phyloP scores from a whole-genome alignment of 1,140 invertebrate genomes.

The Protaetia brevitarsis region DNA sequence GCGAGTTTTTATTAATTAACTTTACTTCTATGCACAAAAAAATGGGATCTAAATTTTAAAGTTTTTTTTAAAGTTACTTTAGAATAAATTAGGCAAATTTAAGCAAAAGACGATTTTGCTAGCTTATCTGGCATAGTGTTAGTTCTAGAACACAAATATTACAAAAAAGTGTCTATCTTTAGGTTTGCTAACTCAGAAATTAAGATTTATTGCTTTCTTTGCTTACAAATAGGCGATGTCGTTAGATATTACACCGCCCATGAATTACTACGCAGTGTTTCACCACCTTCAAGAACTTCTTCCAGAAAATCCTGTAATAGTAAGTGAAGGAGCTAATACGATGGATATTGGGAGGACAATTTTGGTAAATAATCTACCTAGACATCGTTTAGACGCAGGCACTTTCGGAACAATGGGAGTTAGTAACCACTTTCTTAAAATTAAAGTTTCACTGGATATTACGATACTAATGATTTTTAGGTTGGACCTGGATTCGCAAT shows the following conservation, averaged over 20 bases:
- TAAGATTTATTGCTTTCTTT: too few relatives aligned
- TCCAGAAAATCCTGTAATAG: conserved; percentile 82
- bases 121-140: background rate
- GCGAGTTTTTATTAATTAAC: too few relatives aligned
- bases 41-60: too few relatives aligned
- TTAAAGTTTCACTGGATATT: background rate
- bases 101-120: conserved; percentile 22
- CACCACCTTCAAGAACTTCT: conserved; percentile 71
- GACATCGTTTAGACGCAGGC: conserved; percentile 85
- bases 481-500: conserved; percentile 90
- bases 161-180: conserved; percentile 23
- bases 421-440: conserved; percentile 25
- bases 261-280: conserved; percentile 94
- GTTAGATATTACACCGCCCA: conserved; percentile 64
- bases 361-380: conserved; percentile 74
- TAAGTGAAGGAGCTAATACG: conserved; percentile 97
- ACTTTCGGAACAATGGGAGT: conserved; percentile 97
- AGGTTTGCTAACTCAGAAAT: conserved; percentile 43
- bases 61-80: too few relatives aligned
- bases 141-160: conserved; percentile 29
- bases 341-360: conserved; percentile 96
- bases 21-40: too few relatives aligned
- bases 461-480: conserved; percentile 37
- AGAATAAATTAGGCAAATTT: too few relatives aligned
- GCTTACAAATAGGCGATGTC: conserved; percentile 54